Evolutionary conservation across 1,140 invertebrate genomes (phyloP).

Genomic region (Halotydeus destructor): DNA sequence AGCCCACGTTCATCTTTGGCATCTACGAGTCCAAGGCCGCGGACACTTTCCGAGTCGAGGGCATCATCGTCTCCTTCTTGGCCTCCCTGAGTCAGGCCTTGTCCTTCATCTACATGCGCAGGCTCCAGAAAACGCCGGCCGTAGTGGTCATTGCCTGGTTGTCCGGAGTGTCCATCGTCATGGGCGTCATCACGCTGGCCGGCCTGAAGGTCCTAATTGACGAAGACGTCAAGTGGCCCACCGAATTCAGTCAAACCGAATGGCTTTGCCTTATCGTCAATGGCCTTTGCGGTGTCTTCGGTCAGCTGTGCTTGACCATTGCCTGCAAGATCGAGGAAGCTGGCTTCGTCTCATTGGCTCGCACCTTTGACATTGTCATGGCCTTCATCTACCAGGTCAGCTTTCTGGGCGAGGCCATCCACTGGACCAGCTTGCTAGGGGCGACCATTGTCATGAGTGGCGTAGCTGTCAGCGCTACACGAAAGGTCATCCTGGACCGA

Average conservation of each 20-base stretch:
- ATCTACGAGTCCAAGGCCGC: neutral
- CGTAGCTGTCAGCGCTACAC: no score
- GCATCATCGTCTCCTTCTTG: constrained; percentile 1
- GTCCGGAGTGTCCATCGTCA: no score
- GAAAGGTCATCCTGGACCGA: no score
- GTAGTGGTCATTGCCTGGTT: constrained; percentile 56
- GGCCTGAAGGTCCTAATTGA: no score
- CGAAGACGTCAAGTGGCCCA: no score
- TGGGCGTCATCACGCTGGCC: no score
- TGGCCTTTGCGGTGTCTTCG: constrained; percentile 43
- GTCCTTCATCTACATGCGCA: constrained; percentile 45
- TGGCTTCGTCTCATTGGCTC: constrained; percentile 62
- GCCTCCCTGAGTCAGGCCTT: constrained; percentile 33
- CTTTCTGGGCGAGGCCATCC: neutral
- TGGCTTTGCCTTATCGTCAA: neutral
- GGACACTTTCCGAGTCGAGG: neutral
- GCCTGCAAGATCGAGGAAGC: constrained; percentile 69
- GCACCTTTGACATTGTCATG: constrained; percentile 69
- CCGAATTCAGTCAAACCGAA: no score
- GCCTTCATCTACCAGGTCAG: constrained; percentile 60
- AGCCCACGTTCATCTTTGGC: constrained; percentile 22
- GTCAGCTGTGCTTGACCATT: constrained; percentile 60
- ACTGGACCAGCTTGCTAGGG: neutral
- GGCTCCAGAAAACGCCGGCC: constrained; percentile 62
- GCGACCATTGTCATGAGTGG: neutral